phyloP scores from a whole-genome alignment of 2,888 invertebrate species.

The Pachliopta kotzebuea region DNA sequence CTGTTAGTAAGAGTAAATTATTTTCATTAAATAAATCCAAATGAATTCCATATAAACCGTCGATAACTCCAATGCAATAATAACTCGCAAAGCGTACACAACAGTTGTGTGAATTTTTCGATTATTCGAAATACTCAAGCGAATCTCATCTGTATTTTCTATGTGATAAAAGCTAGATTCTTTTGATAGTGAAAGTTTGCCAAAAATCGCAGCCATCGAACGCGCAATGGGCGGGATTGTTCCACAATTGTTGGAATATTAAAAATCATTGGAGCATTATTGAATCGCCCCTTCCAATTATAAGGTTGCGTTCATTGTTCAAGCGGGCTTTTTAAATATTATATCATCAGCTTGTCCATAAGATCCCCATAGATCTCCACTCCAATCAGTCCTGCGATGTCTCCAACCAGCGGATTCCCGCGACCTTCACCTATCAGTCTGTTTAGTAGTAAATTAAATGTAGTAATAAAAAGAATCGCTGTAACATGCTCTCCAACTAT shows the following conservation, averaged over 20 bases:
- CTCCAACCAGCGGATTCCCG: too few species aligned
- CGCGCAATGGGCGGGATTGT: conserved; percentile 54
- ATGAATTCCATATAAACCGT: conserved; percentile 7
- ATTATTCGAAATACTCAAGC: conserved; percentile 7
- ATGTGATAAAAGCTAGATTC: conserved; percentile 31
- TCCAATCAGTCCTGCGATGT: too few species aligned
- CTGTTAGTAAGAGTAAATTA: too few species aligned
- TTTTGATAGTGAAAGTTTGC: conserved; percentile 32
- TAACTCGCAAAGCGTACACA: conserved; percentile 29
- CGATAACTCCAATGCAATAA: conserved; percentile 28
- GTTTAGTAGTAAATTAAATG: too few species aligned
- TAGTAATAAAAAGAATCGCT: too few species aligned
- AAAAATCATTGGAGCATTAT: conserved; percentile 75
- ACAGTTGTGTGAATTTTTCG: conserved; percentile 19
- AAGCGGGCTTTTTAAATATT: conserved; percentile 35
- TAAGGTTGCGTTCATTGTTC: conserved; percentile 40
- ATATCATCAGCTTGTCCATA: too few species aligned
- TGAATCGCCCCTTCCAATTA: conserved; percentile 70
- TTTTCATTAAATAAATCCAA: not conserved
- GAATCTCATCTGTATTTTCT: conserved; percentile 33
- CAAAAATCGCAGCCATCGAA: conserved; percentile 56
- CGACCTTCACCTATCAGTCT: too few species aligned
- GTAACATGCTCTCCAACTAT: too few species aligned
- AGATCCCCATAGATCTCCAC: too few species aligned
- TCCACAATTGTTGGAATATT: conserved; percentile 65